Evolutionary conservation across 2,888 invertebrate species (phyloP).

Genomic region (Limnephilus lunatus): DNA sequence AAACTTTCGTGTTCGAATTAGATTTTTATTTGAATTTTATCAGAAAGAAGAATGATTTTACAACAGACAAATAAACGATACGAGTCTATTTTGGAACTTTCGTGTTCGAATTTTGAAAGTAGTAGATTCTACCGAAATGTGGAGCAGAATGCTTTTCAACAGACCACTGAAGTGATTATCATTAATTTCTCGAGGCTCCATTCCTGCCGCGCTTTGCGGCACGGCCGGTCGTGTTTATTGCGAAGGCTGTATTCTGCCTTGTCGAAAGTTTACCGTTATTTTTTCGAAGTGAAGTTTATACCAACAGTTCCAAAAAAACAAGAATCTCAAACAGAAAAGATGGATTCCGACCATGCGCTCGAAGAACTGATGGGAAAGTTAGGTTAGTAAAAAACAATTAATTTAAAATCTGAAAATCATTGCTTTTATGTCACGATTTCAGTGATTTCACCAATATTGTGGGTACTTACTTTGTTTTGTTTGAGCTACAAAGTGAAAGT

Average conservation of each 20-base stretch:
- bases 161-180: neutral
- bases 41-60: neutral
- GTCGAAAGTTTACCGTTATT: slow-evolving; percentile 2
- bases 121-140: slow-evolving; percentile 38
- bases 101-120: slow-evolving; percentile 42
- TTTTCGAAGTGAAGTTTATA: slow-evolving; percentile 13
- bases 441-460: neutral
- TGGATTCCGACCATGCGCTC: slow-evolving; percentile 81
- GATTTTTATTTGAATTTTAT: neutral
- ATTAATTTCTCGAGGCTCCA: slow-evolving; percentile 37
- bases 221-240: slow-evolving; percentile 48
- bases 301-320: neutral
- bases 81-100: slow-evolving; percentile 31
- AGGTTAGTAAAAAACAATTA: slow-evolving; percentile 73
- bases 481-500: slow-evolving; percentile 27
- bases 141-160: slow-evolving; percentile 31
- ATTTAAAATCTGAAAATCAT: neutral
- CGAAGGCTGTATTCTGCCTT: slow-evolving; percentile 1
- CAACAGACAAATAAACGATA: neutral
- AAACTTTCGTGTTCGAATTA: neutral
- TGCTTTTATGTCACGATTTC: neutral
- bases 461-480: neutral
- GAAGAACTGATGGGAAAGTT: slow-evolving; percentile 83
- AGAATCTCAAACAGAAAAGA: slow-evolving; percentile 67
- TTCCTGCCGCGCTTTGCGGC: slow-evolving; percentile 55